These are phyloP conservation scores for Molossus molossus DNA, from an alignment of 2,797 vertebrate genomes.

Conservation along the genomic window DNA sequence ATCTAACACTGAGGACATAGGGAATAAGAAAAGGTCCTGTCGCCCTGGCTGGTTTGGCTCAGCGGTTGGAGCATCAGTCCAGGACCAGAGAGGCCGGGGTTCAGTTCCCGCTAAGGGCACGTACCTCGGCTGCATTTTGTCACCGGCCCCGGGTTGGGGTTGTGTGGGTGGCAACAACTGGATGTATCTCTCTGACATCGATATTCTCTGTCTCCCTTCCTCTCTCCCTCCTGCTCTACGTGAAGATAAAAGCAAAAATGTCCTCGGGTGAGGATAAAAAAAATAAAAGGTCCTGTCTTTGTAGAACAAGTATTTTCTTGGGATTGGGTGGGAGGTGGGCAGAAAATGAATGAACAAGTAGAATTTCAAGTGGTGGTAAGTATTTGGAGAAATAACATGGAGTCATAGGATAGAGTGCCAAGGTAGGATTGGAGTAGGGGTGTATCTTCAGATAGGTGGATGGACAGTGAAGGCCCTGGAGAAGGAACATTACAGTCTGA, in stretches of 20 bases:
- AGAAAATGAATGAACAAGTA: slow-evolving; percentile 53
- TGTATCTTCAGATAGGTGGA: background rate
- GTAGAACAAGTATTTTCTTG: slow-evolving; percentile 37
- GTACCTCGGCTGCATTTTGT: too few species aligned
- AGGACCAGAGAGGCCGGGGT: too few species aligned
- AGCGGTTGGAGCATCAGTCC: too few species aligned
- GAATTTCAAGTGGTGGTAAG: slow-evolving; percentile 66
- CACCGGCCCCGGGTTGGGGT: too few species aligned
- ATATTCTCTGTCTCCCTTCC: too few species aligned
- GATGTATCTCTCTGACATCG: too few species aligned
- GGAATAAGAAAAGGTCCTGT: background rate
- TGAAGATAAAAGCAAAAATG: too few species aligned
- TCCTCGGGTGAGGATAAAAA: too few species aligned
- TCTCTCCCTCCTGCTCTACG: too few species aligned
- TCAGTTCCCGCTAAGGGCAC: too few species aligned
- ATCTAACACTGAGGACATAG: slow-evolving; percentile 31
- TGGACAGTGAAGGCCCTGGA: background rate
- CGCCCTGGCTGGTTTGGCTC: background rate
- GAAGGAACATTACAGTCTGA: slow-evolving; percentile 27
- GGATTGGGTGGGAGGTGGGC: background rate
- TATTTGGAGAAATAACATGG: slow-evolving; percentile 60
- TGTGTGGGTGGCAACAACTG: too few species aligned
- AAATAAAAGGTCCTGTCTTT: background rate
- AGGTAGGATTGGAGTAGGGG: background rate
- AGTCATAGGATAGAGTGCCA: background rate